Base-by-base conservation (phyloP, 2,797 vertebrate genomes). In the Peromyscus melanophrys region DNA sequence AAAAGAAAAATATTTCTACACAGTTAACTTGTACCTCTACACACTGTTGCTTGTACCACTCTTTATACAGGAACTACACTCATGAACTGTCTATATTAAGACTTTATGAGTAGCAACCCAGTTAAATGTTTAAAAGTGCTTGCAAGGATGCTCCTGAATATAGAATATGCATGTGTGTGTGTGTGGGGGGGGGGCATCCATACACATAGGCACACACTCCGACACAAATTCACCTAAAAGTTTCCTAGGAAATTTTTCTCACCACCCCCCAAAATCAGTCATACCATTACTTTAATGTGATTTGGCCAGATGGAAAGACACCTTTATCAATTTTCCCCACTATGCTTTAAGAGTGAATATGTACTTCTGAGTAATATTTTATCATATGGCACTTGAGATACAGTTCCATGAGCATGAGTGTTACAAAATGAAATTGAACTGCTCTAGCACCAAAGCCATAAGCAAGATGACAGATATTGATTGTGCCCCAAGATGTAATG, bases 401-500 rank as follows among this genome's bases (percentile, higher is more conserved):
- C 91, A 96, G 97, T 90, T 97, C 97, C 94, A 75, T 86, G 94
- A 96, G 96, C 92, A 95, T 95, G 94, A 96, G 90, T 96, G 96
- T 95, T 92, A 86, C 97, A 96, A 95, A 98, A 97, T 97, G 98
- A 97, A 97, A 98, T 98, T 97, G 97, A 98, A 98, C 94, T 5
- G 14, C 97, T 97, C 85, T 96, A 93, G 76, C 80, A 96, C 96
- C 95, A 94, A 96, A 97, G 97, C 97, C 96, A 96, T 97, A 97
- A 97, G 97, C 96, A 97, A 92, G 96, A 97, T 98, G 98, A 98
- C 98, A 98, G 98, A 96, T 98, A 98, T 96, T 96, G 97, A 98
- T 98, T 96, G 87, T 85, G 92, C 97, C 97, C 97, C 95, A 94
- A 98, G 95, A 97, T 95, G 96, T 98, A 97, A 98, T 97, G 92